Evolutionary conservation across 2,113 vertebrate genomes (phyloP).

Genomic region (Ahaetulla prasina): DNA sequence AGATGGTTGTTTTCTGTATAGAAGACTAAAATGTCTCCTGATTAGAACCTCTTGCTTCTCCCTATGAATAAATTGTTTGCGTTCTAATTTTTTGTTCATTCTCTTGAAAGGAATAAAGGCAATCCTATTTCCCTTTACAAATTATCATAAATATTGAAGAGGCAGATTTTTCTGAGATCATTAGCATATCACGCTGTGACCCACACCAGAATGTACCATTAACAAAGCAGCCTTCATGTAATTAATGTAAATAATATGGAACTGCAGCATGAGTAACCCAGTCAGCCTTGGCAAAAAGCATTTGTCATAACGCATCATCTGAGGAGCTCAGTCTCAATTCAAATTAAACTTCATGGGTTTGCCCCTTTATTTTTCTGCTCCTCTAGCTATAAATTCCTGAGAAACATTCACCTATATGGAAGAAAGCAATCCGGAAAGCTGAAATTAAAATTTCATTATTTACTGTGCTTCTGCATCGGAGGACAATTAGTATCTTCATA

Average conservation of each 20-base stretch:
- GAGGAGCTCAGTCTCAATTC: constrained; percentile 78
- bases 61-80: constrained; percentile 58
- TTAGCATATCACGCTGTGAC: constrained; percentile 86
- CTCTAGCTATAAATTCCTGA: constrained; percentile 76
- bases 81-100: constrained; percentile 62
- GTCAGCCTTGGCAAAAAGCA: constrained; percentile 85
- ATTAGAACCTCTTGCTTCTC: constrained; percentile 67
- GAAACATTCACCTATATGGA: constrained; percentile 77
- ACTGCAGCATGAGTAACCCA: constrained; percentile 79
- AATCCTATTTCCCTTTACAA: constrained; percentile 71
- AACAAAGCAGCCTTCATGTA: constrained; percentile 84
- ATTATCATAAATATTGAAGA: constrained; percentile 86
- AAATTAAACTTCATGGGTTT: constrained; percentile 85
- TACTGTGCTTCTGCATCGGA: constrained; percentile 79
- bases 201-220: constrained; percentile 82
- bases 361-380: constrained; percentile 73
- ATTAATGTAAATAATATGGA: constrained; percentile 90
- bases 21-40: constrained; percentile 60
- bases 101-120: constrained; percentile 70
- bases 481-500: constrained; percentile 93
- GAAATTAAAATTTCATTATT: constrained; percentile 98
- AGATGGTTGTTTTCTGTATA: constrained; percentile 61
- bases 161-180: constrained; percentile 84
- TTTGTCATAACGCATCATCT: constrained; percentile 85
- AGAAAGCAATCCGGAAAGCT: constrained; percentile 74